Conservation (phyloP, 2,888 invertebrate species). For the Drosophila mimetica region DNA sequence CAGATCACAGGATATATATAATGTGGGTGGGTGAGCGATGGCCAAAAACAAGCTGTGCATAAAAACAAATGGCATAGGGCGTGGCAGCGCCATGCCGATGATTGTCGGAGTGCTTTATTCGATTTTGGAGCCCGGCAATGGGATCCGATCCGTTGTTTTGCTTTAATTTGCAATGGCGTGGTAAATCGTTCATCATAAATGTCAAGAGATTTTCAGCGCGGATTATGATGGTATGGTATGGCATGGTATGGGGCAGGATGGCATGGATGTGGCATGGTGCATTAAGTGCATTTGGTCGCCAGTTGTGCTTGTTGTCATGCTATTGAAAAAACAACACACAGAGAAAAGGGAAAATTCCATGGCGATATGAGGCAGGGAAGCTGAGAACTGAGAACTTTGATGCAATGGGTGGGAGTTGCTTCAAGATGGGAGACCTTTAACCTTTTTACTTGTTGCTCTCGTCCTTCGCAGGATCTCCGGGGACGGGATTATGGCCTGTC, state of each 20-base stretch:
- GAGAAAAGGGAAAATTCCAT: slow-evolving; percentile 6
- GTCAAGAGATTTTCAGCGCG: slow-evolving; percentile 51
- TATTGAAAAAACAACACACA: neutral
- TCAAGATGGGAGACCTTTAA: slow-evolving; percentile 9
- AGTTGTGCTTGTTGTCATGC: slow-evolving; percentile 5
- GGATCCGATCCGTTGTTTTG: slow-evolving; percentile 27
- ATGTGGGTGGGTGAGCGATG: neutral
- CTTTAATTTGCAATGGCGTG: slow-evolving; percentile 55
- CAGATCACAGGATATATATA: neutral
- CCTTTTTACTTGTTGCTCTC: slow-evolving; percentile 29
- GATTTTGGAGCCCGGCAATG: slow-evolving; percentile 27
- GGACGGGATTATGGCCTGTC: slow-evolving; percentile 27
- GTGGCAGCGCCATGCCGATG: slow-evolving; percentile 33
- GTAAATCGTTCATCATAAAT: slow-evolving; percentile 58
- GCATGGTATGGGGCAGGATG: neutral
- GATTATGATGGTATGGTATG: slow-evolving; percentile 32
- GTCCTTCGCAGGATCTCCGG: slow-evolving; percentile 4
- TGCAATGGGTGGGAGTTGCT: neutral
- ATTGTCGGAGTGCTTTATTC: slow-evolving; percentile 52
- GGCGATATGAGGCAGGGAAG: slow-evolving; percentile 14
- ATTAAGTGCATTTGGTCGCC: slow-evolving; percentile 26
- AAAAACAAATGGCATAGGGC: slow-evolving; percentile 42
- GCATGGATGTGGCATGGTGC: slow-evolving; percentile 1
- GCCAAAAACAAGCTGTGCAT: slow-evolving; percentile 28
- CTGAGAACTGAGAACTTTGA: slow-evolving; percentile 24